A percentile compares a stretch with the other conserved stretches of the same genome.
Conservation (phyloP, 2,113 vertebrate genomes). For the Odocoileus hemionus region DNA sequence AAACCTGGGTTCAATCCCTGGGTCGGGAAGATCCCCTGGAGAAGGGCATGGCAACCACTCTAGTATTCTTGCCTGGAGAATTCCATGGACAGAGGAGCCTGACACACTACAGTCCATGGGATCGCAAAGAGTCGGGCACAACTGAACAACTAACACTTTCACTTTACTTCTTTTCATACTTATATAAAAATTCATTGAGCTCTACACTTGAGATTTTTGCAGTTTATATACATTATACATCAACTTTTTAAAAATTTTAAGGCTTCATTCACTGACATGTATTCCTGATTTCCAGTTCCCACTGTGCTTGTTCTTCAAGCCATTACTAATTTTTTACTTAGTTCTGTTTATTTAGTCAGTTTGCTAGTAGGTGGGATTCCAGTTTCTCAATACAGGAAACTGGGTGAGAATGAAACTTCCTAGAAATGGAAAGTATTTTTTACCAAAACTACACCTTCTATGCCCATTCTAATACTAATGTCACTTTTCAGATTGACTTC, state of each 20-base stretch:
- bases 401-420: not conserved
- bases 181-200: conserved; percentile 23
- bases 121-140: not conserved
- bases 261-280: not conserved
- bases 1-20: not conserved
- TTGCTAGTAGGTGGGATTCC: not conserved
- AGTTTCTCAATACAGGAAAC: not conserved
- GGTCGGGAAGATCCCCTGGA: not conserved
- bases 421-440: conserved; percentile 34
- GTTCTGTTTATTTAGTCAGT: not conserved
- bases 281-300: conserved; percentile 16
- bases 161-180: not conserved
- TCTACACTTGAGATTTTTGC: not conserved
- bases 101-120: not conserved
- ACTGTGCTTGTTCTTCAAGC: not conserved
- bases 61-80: not conserved
- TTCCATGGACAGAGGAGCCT: not conserved
- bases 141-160: not conserved
- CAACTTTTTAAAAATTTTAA: not conserved
- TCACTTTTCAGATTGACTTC: conserved; percentile 34
- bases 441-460: not conserved
- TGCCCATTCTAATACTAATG: not conserved
- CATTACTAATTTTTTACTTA: not conserved
- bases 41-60: not conserved
- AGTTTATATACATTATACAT: not conserved